These are phyloP conservation scores for Polyodon spathula DNA, from an alignment of 2,113 vertebrate genomes.

Conservation along the genomic window DNA sequence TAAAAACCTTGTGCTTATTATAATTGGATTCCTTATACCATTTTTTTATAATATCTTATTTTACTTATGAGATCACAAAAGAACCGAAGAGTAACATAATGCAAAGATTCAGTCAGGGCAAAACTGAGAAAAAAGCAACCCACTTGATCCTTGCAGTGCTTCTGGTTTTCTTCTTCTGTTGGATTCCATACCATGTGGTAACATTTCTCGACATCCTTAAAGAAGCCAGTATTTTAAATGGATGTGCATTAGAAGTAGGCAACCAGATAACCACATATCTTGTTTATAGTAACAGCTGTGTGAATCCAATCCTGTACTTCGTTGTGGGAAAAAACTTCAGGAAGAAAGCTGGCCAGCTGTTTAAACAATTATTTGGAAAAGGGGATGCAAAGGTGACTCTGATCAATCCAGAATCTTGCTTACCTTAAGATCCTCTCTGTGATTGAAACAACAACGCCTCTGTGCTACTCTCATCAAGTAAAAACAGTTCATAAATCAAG, in stretches of 20 bases:
- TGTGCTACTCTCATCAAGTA: too few relatives aligned
- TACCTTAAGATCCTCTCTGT: too few relatives aligned
- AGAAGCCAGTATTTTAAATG: rapidly evolving
- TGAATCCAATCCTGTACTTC: constrained; percentile 64
- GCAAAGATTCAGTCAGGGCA: constrained; percentile 59
- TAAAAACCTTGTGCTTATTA: constrained; percentile 60
- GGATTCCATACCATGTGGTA: constrained; percentile 81
- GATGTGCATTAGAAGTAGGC: constrained; percentile 39
- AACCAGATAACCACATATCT: constrained; percentile 42
- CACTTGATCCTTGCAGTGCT: constrained; percentile 73
- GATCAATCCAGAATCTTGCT: too few relatives aligned
- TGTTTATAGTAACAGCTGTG: constrained; percentile 63
- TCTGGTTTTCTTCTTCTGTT: constrained; percentile 74
- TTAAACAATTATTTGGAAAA: constrained; percentile 11
- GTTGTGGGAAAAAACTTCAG: constrained; percentile 66
- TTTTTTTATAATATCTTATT: constrained; percentile 63
- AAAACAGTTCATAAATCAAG: too few relatives aligned
- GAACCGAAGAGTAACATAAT: constrained; percentile 57
- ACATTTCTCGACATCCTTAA: constrained; percentile 57
- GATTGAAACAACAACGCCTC: too few relatives aligned
- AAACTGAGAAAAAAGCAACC: constrained; percentile 77
- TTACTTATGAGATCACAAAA: constrained; percentile 62
- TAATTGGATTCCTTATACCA: constrained; percentile 73
- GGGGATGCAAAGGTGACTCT: too few relatives aligned
- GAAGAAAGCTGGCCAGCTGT: constrained; percentile 56